Conservation (phyloP, 2,888 invertebrate genomes). For the Mycogona germanica region DNA sequence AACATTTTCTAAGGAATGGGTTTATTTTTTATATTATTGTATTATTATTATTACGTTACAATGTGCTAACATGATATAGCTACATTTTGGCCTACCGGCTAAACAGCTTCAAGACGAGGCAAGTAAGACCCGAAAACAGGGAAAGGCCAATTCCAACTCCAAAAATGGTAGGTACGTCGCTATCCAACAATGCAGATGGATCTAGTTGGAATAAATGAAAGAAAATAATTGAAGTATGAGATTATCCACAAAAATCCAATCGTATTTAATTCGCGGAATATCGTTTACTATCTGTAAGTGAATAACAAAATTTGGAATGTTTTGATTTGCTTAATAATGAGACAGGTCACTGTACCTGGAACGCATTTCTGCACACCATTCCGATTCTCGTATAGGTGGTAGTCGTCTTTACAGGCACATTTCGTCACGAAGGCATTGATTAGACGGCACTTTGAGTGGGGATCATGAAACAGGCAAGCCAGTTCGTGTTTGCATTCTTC, state of each 20-base stretch:
- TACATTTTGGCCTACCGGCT: conserved; percentile 35
- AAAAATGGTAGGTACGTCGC: conserved; percentile 72
- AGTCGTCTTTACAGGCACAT: conserved; percentile 72
- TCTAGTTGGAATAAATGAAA: background rate
- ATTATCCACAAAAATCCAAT: too few species aligned
- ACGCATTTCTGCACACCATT: conserved; percentile 67
- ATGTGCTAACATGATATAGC: background rate
- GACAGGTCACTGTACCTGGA: conserved; percentile 64
- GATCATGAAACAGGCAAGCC: conserved; percentile 65
- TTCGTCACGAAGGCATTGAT: conserved; percentile 37
- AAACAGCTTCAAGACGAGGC: conserved; percentile 78
- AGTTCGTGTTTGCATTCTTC: conserved; percentile 78
- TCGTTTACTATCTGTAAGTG: too few species aligned
- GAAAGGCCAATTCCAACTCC: conserved; percentile 76
- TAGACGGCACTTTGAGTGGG: conserved; percentile 54
- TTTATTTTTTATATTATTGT: too few species aligned
- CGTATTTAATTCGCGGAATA: background rate
- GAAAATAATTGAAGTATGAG: too few species aligned
- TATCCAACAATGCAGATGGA: conserved; percentile 58
- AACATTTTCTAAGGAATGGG: too few species aligned
- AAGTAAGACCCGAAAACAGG: conserved; percentile 70
- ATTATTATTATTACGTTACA: too few species aligned
- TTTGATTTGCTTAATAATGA: too few species aligned
- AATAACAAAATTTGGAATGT: too few species aligned
- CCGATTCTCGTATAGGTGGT: conserved; percentile 64